phyloP scores from a whole-genome alignment of 2,888 invertebrate genomes.

The Coenonympha glycerion region DNA sequence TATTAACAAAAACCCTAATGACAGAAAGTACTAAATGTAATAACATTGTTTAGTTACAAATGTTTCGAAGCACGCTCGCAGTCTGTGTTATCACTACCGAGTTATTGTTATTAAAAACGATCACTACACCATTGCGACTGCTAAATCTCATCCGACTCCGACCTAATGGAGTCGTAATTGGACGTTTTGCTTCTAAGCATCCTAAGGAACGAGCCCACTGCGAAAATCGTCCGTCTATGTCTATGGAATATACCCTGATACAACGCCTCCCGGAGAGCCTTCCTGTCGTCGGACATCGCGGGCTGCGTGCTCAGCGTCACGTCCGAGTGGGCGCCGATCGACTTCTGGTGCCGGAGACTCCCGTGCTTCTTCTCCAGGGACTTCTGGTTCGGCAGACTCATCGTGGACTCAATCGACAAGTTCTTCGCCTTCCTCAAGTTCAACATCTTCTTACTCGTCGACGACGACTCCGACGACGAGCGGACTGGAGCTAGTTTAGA shows the following conservation, averaged over 20 bases:
- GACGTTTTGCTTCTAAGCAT: constrained; percentile 85
- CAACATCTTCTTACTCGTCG: constrained; percentile 61
- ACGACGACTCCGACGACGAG: constrained; percentile 66
- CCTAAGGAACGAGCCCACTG: constrained; percentile 83
- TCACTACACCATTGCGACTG: constrained; percentile 38
- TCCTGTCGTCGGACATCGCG: constrained; percentile 76
- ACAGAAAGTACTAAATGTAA: constrained; percentile 41
- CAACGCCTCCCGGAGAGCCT: constrained; percentile 82
- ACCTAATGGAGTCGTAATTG: constrained; percentile 84
- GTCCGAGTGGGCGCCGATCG: constrained; percentile 77
- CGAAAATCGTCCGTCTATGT: constrained; percentile 84
- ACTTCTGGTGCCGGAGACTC: constrained; percentile 77
- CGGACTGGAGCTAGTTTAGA: constrained; percentile 67
- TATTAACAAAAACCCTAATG: constrained; percentile 48
- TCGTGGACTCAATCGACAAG: constrained; percentile 71
- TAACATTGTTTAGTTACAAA: constrained; percentile 44
- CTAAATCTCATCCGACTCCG: constrained; percentile 74
- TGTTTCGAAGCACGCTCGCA: constrained; percentile 60
- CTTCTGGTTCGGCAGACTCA: constrained; percentile 72
- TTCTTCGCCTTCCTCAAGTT: constrained; percentile 71
- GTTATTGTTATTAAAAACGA: constrained; percentile 23
- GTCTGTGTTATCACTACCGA: constrained; percentile 62
- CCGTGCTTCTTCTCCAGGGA: constrained; percentile 74
- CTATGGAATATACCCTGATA: constrained; percentile 87
- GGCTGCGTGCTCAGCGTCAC: constrained; percentile 69